Conservation (phyloP, 2,888 invertebrate genomes). For the Nephrotoma guestfalica region DNA sequence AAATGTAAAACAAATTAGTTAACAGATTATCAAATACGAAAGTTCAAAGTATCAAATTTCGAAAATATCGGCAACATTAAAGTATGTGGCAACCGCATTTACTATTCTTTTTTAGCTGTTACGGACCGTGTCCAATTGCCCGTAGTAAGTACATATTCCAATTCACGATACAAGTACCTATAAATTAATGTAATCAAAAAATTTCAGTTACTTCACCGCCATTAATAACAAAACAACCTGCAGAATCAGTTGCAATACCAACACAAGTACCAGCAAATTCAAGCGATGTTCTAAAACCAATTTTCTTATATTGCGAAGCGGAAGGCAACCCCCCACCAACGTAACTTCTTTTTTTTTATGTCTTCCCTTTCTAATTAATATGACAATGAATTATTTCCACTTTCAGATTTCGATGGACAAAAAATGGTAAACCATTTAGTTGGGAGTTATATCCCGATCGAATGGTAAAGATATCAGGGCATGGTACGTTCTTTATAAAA, state of each 20-base stretch:
- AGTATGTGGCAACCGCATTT: no score
- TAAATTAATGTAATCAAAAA: no score
- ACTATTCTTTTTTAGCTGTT: no score
- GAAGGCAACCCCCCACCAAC: slow-evolving; percentile 87
- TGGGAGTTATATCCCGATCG: slow-evolving; percentile 90
- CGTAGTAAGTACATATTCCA: no score
- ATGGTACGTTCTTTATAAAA: slow-evolving; percentile 85
- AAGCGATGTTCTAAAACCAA: slow-evolving; percentile 81
- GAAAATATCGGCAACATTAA: no score
- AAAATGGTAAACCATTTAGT: slow-evolving; percentile 90
- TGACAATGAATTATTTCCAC: slow-evolving; percentile 5
- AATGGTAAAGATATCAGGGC: slow-evolving; percentile 84
- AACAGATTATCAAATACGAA: no score
- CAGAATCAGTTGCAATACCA: slow-evolving; percentile 76
- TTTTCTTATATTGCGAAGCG: slow-evolving; percentile 92
- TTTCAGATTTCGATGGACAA: slow-evolving; percentile 76
- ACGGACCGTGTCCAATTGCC: no score
- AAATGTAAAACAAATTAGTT: no score
- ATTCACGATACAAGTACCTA: no score
- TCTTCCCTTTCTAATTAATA: background rate
- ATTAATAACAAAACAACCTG: slow-evolving; percentile 71
- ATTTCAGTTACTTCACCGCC: slow-evolving; percentile 72
- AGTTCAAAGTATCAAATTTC: no score
- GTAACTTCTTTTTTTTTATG: slow-evolving; percentile 40
- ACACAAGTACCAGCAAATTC: slow-evolving; percentile 76